Percentiles rank a stretch among this genome's conserved stretches.
Evolutionary conservation across 2,797 vertebrate species (phyloP).

Genomic region (Pangasius macronema): DNA sequence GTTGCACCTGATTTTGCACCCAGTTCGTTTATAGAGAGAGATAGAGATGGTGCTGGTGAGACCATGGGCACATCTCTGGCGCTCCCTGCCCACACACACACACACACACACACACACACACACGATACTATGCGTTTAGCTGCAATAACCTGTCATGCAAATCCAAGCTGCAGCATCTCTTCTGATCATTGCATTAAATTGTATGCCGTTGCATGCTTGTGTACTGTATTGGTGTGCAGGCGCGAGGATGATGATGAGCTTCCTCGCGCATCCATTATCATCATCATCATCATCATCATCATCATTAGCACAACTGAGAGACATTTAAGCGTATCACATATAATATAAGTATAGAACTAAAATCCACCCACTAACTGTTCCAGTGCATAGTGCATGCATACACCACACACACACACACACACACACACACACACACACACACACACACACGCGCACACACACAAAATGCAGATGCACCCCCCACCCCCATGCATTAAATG

Average conservation of each 20-base stretch:
- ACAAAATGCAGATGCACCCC: constrained; percentile 37
- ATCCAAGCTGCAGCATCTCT: constrained; percentile 10
- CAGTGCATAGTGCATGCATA: constrained; percentile 37
- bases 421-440: constrained; percentile 34
- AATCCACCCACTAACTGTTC: constrained; percentile 51
- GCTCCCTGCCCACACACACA: constrained; percentile 49
- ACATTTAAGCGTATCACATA: constrained; percentile 21
- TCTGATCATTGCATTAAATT: not conserved
- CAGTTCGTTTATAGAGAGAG: not conserved
- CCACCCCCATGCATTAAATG: constrained; percentile 33
- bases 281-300: not conserved
- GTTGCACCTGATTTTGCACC: constrained; percentile 12
- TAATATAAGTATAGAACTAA: constrained; percentile 46
- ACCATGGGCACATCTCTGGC: constrained; percentile 32
- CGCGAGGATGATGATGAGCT: not conserved
- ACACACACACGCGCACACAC: constrained; percentile 43
- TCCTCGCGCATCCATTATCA: not conserved
- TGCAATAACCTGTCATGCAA: constrained; percentile 13
- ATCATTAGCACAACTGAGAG: not conserved
- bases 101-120: constrained; percentile 35
- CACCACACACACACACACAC: too few relatives aligned
- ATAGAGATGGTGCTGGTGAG: constrained; percentile 2
- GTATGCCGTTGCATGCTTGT: not conserved
- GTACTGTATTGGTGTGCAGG: not conserved
- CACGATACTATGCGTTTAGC: constrained; percentile 6